phyloP scores from a whole-genome alignment of 2,888 invertebrate species.

The Synergus itoensis region DNA sequence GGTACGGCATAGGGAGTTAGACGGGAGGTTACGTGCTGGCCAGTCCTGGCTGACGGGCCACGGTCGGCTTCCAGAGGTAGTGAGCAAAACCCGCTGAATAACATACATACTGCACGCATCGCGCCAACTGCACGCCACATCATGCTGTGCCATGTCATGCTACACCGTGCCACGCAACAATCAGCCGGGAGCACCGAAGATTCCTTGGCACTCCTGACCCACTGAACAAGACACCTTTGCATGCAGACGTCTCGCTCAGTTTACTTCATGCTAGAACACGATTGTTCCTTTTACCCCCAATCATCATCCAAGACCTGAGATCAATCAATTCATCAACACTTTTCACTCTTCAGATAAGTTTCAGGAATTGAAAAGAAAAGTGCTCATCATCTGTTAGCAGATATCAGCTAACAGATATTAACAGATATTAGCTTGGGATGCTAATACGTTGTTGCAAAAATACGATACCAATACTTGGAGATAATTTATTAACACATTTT shows the following conservation, averaged over 20 bases:
- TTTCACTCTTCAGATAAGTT: neutral
- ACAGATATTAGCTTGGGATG: too few species aligned
- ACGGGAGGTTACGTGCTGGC: slow-evolving; percentile 54
- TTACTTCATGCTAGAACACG: slow-evolving; percentile 51
- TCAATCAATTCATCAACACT: slow-evolving; percentile 10
- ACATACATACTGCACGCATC: slow-evolving; percentile 68
- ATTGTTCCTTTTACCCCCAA: slow-evolving; percentile 8
- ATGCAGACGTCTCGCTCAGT: slow-evolving; percentile 66
- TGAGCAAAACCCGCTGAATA: slow-evolving; percentile 52
- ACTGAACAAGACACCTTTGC: slow-evolving; percentile 74
- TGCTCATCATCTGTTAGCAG: too few species aligned
- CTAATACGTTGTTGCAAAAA: too few species aligned
- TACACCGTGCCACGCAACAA: slow-evolving; percentile 63
- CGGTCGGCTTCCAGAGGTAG: slow-evolving; percentile 55
- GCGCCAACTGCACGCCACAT: slow-evolving; percentile 61
- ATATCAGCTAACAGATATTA: too few species aligned
- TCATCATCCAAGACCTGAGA: neutral
- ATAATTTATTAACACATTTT: too few species aligned
- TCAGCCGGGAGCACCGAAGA: slow-evolving; percentile 68
- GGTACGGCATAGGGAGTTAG: slow-evolving; percentile 40
- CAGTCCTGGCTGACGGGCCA: slow-evolving; percentile 46
- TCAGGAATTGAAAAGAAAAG: too few species aligned
- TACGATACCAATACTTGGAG: too few species aligned
- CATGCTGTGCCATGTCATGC: slow-evolving; percentile 56
- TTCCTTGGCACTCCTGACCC: slow-evolving; percentile 75